Conservation (phyloP, 2,113 vertebrate genomes). For the Paracanthobrama guichenoti region DNA sequence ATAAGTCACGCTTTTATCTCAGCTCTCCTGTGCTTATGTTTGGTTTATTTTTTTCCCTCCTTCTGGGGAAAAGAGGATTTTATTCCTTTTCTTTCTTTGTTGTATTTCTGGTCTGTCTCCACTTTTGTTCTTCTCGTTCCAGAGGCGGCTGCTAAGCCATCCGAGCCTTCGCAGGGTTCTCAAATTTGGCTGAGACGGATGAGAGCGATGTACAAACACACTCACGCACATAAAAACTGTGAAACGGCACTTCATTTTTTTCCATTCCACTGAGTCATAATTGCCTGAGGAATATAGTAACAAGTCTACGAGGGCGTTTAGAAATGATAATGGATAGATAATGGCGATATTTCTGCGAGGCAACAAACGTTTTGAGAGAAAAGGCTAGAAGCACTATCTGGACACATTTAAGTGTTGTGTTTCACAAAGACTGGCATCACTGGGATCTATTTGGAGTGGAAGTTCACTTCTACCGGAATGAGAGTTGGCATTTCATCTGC, state of each 20-base stretch:
- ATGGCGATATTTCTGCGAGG: background rate
- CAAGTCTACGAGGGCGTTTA: background rate
- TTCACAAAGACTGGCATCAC: background rate
- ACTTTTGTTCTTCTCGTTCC: conserved; percentile 22
- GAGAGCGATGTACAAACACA: background rate
- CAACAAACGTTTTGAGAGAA: background rate
- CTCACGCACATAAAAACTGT: conserved; percentile 6
- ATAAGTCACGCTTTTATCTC: conserved; percentile 13
- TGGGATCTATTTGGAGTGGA: conserved; percentile 1
- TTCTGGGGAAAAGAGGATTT: conserved; percentile 17
- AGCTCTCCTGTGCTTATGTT: conserved; percentile 9
- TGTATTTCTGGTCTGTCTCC: conserved; percentile 1
- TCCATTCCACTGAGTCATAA: conserved; percentile 17
- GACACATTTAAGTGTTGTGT: conserved; percentile 21
- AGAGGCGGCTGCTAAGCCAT: background rate
- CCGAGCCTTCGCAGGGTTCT: background rate
- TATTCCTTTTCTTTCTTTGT: conserved; percentile 10
- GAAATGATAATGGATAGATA: conserved; percentile 8
- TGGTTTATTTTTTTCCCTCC: background rate
- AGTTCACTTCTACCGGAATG: background rate
- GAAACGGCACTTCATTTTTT: conserved; percentile 3
- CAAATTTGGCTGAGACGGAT: background rate
- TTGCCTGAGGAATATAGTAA: background rate
- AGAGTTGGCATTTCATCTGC: conserved; percentile 22
- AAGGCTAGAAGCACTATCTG: background rate